These are phyloP conservation scores for Clostera curtula DNA, from an alignment of 2,888 invertebrate species.

Conservation along the genomic window DNA sequence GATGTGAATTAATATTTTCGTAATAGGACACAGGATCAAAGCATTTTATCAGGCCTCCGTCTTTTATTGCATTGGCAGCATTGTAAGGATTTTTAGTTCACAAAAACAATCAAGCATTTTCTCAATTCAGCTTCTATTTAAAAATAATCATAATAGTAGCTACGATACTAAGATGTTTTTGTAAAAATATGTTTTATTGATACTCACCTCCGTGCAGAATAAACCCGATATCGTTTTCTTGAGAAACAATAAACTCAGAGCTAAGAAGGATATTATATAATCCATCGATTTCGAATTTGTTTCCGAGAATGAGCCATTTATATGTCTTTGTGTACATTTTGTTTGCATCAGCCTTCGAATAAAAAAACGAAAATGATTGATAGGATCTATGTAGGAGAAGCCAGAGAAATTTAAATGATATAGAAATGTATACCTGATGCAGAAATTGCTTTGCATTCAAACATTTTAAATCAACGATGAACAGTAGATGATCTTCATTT, in stretches of 20 bases:
- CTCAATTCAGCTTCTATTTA: too few species aligned
- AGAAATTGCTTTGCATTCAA: neutral
- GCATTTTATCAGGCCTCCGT: too few species aligned
- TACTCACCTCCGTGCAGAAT: conserved; percentile 33
- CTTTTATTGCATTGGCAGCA: too few species aligned
- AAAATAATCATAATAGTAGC: too few species aligned
- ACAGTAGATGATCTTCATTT: conserved; percentile 16
- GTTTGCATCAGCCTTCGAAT: conserved; percentile 30
- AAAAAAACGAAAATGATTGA: conserved; percentile 10
- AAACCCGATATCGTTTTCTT: conserved; percentile 15
- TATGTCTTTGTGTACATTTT: conserved; percentile 33
- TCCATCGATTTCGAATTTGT: too few species aligned
- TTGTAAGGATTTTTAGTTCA: too few species aligned
- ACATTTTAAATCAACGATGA: conserved; percentile 23
- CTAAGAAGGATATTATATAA: conserved; percentile 36
- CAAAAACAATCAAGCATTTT: too few species aligned
- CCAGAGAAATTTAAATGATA: too few species aligned
- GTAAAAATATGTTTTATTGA: neutral
- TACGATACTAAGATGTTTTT: too few species aligned
- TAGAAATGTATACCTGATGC: neutral
- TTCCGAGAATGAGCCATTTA: conserved; percentile 43
- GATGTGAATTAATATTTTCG: too few species aligned
- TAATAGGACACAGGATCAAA: too few species aligned
- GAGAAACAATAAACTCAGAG: conserved; percentile 40
- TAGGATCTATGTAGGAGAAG: too few species aligned